Conservation (phyloP, 1,140 invertebrate species). For the Trichonephila clavipes region DNA sequence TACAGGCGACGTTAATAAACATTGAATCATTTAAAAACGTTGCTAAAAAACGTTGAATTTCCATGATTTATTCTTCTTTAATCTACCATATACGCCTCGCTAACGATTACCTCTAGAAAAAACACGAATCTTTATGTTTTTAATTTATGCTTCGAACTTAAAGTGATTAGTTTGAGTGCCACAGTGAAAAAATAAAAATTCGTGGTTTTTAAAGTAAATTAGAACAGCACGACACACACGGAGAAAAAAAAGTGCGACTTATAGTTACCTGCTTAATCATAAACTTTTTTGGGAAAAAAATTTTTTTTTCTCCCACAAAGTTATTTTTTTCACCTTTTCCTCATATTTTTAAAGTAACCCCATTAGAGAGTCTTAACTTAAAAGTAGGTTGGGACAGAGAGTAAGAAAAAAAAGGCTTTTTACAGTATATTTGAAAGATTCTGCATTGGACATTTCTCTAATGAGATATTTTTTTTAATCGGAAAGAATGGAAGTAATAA, state of each 20-base stretch:
- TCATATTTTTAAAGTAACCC: background rate
- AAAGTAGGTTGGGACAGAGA: background rate
- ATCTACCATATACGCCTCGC: background rate
- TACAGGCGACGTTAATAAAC: no score
- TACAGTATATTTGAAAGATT: slow-evolving; percentile 16
- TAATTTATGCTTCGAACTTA: background rate
- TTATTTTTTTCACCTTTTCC: background rate
- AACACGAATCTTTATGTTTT: background rate
- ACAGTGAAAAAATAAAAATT: background rate
- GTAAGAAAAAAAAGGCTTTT: background rate
- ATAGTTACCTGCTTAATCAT: background rate
- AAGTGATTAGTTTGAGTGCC: background rate
- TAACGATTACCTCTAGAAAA: background rate
- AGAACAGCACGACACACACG: background rate
- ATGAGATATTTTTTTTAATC: slow-evolving; percentile 38
- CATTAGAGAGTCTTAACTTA: background rate
- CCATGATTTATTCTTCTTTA: background rate
- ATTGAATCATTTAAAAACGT: no score
- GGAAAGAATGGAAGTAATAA: background rate
- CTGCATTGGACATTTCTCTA: slow-evolving; percentile 15
- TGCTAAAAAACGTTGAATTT: no score
- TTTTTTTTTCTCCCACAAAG: no score
- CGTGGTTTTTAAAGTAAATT: slow-evolving; percentile 20
- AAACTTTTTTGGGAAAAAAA: background rate
- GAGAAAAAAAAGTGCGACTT: background rate